phyloP scores from a whole-genome alignment of 1,140 invertebrate species.

The Physella acuta region DNA sequence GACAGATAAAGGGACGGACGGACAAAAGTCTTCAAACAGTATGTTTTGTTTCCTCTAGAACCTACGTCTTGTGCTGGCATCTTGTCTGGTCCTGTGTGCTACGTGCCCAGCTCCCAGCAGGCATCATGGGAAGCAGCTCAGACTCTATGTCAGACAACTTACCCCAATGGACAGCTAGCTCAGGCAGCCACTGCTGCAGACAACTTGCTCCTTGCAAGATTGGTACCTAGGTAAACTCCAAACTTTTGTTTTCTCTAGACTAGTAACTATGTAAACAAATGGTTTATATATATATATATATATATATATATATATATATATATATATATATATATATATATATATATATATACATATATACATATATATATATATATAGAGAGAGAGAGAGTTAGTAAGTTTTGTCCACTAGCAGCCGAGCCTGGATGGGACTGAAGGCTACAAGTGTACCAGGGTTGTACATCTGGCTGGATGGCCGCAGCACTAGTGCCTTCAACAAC shows the following conservation, averaged over 20 bases:
- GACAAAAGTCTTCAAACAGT: neutral
- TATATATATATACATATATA: neutral
- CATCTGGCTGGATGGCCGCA: slow-evolving; percentile 22
- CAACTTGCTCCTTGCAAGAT: neutral
- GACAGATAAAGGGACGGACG: too few relatives aligned
- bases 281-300: neutral
- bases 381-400: too few relatives aligned
- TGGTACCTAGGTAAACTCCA: neutral
- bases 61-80: slow-evolving; percentile 8
- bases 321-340: slow-evolving; percentile 5
- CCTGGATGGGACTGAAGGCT: slow-evolving; percentile 33
- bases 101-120: neutral
- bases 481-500: neutral
- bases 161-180: slow-evolving; percentile 13
- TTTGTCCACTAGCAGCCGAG: neutral
- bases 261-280: too few relatives aligned
- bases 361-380: too few relatives aligned
- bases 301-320: slow-evolving; percentile 5
- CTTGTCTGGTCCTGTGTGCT: neutral
- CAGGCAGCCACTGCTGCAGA: neutral
- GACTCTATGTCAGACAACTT: neutral
- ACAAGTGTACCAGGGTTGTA: slow-evolving; percentile 20
- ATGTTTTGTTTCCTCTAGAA: slow-evolving; percentile 4
- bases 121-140: slow-evolving; percentile 14
- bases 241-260: too few relatives aligned